These are phyloP conservation scores for Diarsia mendica DNA, from an alignment of 2,888 invertebrate genomes.

Conservation along the genomic window DNA sequence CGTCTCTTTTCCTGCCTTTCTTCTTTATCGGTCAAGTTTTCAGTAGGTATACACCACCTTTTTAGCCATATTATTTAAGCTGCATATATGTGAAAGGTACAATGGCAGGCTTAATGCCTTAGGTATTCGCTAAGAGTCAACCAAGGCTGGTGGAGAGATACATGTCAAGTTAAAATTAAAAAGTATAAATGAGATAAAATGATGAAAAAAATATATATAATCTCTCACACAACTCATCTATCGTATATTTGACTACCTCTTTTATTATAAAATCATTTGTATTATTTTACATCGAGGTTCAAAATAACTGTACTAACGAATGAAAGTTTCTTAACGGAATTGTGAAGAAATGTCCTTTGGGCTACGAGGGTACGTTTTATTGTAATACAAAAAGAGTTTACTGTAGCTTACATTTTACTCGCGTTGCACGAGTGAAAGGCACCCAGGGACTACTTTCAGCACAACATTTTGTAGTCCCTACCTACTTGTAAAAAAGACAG, in stretches of 20 bases:
- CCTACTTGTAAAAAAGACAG: constrained; percentile 18
- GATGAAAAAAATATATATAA: not conserved
- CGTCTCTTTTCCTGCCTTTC: no score
- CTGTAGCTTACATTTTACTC: constrained; percentile 27
- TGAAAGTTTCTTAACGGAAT: not conserved
- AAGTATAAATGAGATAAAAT: not conserved
- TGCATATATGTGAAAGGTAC: not conserved
- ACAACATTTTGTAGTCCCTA: constrained; percentile 24
- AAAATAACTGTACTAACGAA: not conserved
- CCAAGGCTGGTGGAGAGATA: not conserved
- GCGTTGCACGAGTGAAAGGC: constrained; percentile 30
- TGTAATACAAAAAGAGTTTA: constrained; percentile 25
- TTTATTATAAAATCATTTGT: not conserved
- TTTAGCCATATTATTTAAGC: not conserved
- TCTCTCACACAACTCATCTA: not conserved
- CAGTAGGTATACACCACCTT: not conserved
- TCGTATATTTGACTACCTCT: not conserved
- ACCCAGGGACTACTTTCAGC: constrained; percentile 35
- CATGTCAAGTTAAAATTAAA: not conserved
- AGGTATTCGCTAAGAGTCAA: not conserved
- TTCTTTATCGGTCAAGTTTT: not conserved
- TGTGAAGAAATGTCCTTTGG: not conserved
- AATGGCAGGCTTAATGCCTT: not conserved
- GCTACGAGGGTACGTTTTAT: constrained; percentile 12
- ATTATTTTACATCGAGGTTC: not conserved